Evolutionary conservation across 2,113 vertebrate species (phyloP).

Genomic region (Gopherus evgoodei): DNA sequence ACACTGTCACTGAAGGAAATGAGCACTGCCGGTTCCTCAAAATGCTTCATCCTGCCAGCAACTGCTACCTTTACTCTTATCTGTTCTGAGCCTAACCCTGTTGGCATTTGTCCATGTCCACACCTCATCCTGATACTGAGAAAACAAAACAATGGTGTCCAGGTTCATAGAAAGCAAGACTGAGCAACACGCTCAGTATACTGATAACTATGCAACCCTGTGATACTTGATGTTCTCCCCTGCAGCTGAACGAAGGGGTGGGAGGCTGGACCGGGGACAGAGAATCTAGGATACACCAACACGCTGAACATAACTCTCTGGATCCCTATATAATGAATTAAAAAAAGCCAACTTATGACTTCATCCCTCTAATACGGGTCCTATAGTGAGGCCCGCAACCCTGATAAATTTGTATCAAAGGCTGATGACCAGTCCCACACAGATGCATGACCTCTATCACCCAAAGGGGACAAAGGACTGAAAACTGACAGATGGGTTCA

Average conservation of each 20-base stretch:
- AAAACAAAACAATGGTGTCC: not conserved
- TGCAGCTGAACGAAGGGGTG: not conserved
- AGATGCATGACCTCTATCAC: not conserved
- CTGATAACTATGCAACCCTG: not conserved
- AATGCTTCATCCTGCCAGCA: not conserved
- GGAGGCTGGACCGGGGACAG: not conserved
- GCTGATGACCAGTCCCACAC: not conserved
- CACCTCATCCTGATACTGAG: not conserved
- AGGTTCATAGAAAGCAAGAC: not conserved
- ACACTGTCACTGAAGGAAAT: not conserved
- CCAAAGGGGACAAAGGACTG: not conserved
- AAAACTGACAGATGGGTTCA: not conserved
- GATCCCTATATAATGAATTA: not conserved
- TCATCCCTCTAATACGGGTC: not conserved
- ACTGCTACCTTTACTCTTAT: not conserved
- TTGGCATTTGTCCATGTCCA: not conserved
- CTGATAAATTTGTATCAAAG: not conserved
- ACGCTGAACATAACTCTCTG: not conserved
- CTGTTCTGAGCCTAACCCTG: not conserved
- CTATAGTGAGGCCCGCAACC: not conserved
- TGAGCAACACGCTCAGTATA: not conserved
- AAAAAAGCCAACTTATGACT: not conserved
- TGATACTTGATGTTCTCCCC: not conserved
- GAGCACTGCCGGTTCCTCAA: not conserved
- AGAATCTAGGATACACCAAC: not conserved